These are phyloP conservation scores for Nyctereutes procyonoides DNA, from an alignment of 2,113 vertebrate genomes.

Conservation along the genomic window DNA sequence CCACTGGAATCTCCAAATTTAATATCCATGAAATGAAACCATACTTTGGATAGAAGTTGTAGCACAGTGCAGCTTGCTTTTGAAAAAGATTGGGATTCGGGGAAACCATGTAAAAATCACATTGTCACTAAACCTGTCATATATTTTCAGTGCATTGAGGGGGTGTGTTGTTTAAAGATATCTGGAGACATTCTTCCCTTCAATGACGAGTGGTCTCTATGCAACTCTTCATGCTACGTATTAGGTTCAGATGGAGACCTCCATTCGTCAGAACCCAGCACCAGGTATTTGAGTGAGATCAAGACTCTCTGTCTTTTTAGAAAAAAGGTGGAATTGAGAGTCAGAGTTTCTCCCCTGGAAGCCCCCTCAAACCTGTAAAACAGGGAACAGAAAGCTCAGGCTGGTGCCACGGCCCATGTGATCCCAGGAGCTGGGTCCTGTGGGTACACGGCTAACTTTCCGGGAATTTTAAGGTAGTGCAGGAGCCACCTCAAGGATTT, in stretches of 20 bases:
- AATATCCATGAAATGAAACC: background rate
- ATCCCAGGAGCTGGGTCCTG: accelerated
- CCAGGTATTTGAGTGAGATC: background rate
- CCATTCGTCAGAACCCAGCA: background rate
- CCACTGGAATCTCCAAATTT: background rate
- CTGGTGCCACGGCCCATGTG: background rate
- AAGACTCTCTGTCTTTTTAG: background rate
- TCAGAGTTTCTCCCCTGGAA: background rate
- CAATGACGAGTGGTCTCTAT: accelerated
- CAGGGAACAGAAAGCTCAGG: background rate
- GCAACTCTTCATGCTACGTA: accelerated
- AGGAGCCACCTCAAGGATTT: background rate
- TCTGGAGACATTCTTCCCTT: background rate
- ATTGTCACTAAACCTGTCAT: background rate
- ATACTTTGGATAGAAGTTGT: background rate
- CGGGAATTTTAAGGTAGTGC: accelerated
- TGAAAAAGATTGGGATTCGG: background rate
- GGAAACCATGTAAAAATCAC: background rate
- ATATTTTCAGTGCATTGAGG: background rate
- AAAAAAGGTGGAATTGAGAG: background rate
- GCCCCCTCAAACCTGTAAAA: background rate
- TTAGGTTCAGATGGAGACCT: background rate
- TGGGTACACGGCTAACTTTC: background rate
- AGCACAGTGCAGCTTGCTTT: background rate
- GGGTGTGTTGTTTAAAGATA: background rate